Evolutionary conservation across 2,888 invertebrate species (phyloP), one percentile per base, ranked within the genome.

Genomic region (Loripinus fragilis): DNA sequence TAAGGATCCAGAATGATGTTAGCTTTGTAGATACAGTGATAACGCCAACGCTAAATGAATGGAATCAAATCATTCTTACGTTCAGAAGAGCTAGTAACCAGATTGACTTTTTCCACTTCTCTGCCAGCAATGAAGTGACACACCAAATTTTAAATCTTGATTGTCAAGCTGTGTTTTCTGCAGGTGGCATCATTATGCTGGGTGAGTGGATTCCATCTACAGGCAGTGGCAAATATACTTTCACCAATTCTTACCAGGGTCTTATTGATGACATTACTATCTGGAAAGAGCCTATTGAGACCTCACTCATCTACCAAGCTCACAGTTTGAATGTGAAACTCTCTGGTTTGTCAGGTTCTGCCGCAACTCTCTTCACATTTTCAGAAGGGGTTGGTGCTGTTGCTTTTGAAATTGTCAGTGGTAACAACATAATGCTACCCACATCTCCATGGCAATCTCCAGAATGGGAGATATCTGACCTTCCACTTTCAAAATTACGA

Each of bases 41-140:
- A 12, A 67, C 60, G 25, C 66, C 81, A 15, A 73, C 70, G 8
- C 52, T 85, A 8, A 66, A 79, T 77, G 72, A 52, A 8, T 90
- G 90, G 89, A 89, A 89, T 71, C 90, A 90, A 67, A 74, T 90
- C 23, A 74, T 90, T 28, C 30, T 89, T 3, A 86, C 86, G 20
- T 86, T 86, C 67, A 65, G 83, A 55, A 69, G 78, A 50, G 48
- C 55, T 38, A 78, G 64, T 2, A 67, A 69, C 23, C 52, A 75
- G 25, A 75, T 81, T 23, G 73, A 75, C n/a, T 42, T 90, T 1
- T 85, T 87, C 72, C 87, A 87, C 50, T 89, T 86, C 71, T 80
- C 78, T 12, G 48, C 81, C 10, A 76, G 81, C 45, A 74, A 77
- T 7, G 80, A 68, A n/a, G 71, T 90, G 33, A 83, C 83, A 7